Conservation (phyloP, 2,888 invertebrate species). For the Urechis unicinctus region DNA sequence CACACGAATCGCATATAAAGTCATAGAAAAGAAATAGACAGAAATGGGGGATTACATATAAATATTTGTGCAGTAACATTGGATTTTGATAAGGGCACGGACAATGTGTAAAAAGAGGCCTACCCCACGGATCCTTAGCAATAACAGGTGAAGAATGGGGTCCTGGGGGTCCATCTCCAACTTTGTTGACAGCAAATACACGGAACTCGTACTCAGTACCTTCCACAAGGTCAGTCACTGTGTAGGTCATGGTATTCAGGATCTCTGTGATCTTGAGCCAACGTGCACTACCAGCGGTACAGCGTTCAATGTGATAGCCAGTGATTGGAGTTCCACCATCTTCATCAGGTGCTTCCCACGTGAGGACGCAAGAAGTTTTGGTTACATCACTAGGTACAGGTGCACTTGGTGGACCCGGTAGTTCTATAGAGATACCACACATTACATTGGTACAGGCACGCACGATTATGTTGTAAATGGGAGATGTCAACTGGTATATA, state of each 20-base stretch:
- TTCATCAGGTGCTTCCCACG: slow-evolving; percentile 25
- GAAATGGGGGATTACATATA: too few species aligned
- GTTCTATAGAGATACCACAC: slow-evolving; percentile 21
- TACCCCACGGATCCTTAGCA: slow-evolving; percentile 29
- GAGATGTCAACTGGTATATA: too few species aligned
- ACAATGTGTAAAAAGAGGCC: not conserved
- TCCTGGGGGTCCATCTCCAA: slow-evolving; percentile 55
- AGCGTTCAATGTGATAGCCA: slow-evolving; percentile 27
- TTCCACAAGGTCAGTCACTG: slow-evolving; percentile 33
- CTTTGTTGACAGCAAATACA: slow-evolving; percentile 56
- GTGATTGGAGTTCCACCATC: slow-evolving; percentile 30
- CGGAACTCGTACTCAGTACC: slow-evolving; percentile 58
- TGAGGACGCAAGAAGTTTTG: slow-evolving; percentile 23
- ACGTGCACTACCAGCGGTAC: slow-evolving; percentile 18
- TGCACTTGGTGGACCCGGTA: slow-evolving; percentile 22
- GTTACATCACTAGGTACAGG: slow-evolving; percentile 24
- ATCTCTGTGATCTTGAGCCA: slow-evolving; percentile 25
- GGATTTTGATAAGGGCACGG: too few species aligned
- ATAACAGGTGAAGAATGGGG: slow-evolving; percentile 14
- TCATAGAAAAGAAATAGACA: not conserved
- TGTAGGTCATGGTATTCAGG: slow-evolving; percentile 6
- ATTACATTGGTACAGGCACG: too few species aligned
- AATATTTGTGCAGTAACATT: too few species aligned
- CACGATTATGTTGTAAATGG: too few species aligned
- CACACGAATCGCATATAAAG: not conserved